Percentiles rank a stretch among this genome's conserved stretches.
phyloP scores from a whole-genome alignment of 2,113 vertebrate species.

The Pseudolaguvia tuberculata region DNA sequence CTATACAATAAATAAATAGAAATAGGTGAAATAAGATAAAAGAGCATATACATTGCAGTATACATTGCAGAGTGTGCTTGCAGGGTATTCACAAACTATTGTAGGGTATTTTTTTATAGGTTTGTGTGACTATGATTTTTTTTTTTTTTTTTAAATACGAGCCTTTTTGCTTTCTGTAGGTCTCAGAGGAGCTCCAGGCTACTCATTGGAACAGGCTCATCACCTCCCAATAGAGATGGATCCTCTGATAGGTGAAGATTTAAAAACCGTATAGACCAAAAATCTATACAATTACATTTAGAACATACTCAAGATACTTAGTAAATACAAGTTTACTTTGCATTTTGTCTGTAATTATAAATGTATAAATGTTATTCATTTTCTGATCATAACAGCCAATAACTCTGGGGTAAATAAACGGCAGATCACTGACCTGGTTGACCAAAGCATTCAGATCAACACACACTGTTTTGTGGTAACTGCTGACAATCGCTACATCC shows the following conservation, averaged over 20 bases:
- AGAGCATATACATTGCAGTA: too few species aligned
- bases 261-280: too few species aligned
- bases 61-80: too few species aligned
- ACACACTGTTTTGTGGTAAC: constrained; percentile 98
- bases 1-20: too few species aligned
- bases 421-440: constrained; percentile 98
- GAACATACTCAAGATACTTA: too few species aligned
- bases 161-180: constrained; percentile 51
- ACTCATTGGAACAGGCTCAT: constrained; percentile 75
- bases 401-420: constrained; percentile 96
- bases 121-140: neutral
- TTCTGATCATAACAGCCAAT: constrained; percentile 72
- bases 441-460: constrained; percentile 99
- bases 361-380: neutral
- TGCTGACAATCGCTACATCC: constrained; percentile 96
- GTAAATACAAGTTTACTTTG: neutral
- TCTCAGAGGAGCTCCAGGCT: constrained; percentile 73
- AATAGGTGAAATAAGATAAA: too few species aligned
- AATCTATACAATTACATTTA: too few species aligned
- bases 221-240: constrained; percentile 78
- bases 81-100: neutral
- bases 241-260: constrained; percentile 69
- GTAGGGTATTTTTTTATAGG: neutral
- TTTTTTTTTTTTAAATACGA: neutral
- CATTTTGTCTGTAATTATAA: neutral